Base-by-base conservation (phyloP, 2,797 vertebrate species). In the Agapornis canus region DNA sequence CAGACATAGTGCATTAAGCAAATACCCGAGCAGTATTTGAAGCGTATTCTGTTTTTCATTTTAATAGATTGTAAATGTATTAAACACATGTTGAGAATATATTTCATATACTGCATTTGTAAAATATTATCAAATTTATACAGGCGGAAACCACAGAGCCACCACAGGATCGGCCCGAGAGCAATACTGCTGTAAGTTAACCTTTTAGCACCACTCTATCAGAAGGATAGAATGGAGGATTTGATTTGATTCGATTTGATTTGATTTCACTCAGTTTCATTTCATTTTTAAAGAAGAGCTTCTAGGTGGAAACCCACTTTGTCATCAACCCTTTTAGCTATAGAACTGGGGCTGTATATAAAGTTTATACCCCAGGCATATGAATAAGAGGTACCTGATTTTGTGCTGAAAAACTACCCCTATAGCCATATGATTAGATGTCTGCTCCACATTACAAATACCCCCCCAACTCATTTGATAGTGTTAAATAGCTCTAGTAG, bases 61-160 rank as follows among this genome's bases (percentile, higher is more conserved):
- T 97, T 93, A 92, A 94, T 97, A 96, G 94, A 97, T 96, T 98
- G 82, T 96, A 97, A 98, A 97, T 83, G 96, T 97, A 97, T 96
- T 94, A 97, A 98, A 97, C 97, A 98, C 97, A 97, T 98, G 98
- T 98, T 98, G 92, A 97, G 97, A 97, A 98, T 98, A 96, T 97
- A 97, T 95, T 97, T 98, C 97, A 97, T 97, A 98, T 87, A 97
- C 91, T 96, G 97, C 96, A 97, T 98, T 98, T 97, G 97, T 98
- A 97, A 98, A 98, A 98, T 98, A 97, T 97, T 95, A 97, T 98
- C 97, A 97, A 96, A 97, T 98, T 98, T 98, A 97, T 97, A 98
- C 92, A 97, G 97, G 96, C 79, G 96, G 96, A 98, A 98, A 98
- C 97, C 98, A 70, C 98, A 98, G 88, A 94, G 83, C 97, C 94